Evolutionary conservation across 2,113 vertebrate species (phyloP), one percentile per base, ranked within the genome.

Genomic region (Chunga burmeisteri): DNA sequence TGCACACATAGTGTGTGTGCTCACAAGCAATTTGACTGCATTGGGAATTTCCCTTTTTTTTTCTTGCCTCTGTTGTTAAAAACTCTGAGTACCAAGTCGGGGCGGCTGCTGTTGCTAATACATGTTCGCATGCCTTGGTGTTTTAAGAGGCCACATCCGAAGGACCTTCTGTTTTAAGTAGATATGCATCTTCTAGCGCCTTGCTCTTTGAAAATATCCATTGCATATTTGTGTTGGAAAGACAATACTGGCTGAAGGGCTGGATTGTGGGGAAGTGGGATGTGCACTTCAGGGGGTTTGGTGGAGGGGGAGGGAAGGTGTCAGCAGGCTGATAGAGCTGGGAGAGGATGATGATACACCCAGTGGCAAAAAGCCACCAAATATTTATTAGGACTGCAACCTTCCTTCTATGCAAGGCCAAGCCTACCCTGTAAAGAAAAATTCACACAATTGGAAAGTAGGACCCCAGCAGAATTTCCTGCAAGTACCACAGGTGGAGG

Each of bases 201-300:
- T 93, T 81, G 82, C 72, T 96, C 63, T 92, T 92, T 74, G 83
- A 90, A 95, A 95, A 34, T 50, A 90, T 47, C 74, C 50, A 26
- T 7, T 7, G 26, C 2, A 0, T 83, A 52, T 55, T 71, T 72
- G 36, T 77, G 38, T 77, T 67, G 74, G 81, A 93, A 90, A 91
- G 88, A 85, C 21, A 73, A 63, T 15, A 19, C 13, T 13, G 21
- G 32, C 56, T 7, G 2, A 53, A 82, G 22, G 74, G 18, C 61
- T 71, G 66, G 18, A 23, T 34, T 63, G 21, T 10, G 56, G 74
- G 47, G 10, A 62, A 30, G 53, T 53, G 50, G 59, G 46, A 59
- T 74, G 30, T 74, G 30, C 10, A 25, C 66, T 72, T 81, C 2
- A 25, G 46, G 10, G 13, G 4, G 1, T 29, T 62, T 34, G 42